Conservation (phyloP, 2,797 vertebrate genomes). For the Erethizon dorsatum region DNA sequence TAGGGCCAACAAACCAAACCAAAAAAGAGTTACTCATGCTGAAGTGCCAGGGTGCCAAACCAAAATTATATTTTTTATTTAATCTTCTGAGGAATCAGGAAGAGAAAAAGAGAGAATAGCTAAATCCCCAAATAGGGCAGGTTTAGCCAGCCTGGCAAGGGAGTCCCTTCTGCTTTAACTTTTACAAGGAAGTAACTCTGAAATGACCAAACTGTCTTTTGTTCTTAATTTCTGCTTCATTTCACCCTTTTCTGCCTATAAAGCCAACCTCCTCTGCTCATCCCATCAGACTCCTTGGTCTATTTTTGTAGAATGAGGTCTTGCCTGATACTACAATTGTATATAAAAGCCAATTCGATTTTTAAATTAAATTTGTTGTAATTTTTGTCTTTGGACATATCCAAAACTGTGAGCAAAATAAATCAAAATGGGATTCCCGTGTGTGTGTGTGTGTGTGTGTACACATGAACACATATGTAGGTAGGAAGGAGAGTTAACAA, state of each 20-base stretch:
- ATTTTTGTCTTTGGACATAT: not conserved
- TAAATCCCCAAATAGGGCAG: not conserved
- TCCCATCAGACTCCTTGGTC: not conserved
- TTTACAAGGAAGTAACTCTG: not conserved
- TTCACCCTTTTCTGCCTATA: not conserved
- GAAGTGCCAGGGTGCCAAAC: not conserved
- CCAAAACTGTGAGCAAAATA: slow-evolving; percentile 11
- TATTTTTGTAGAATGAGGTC: not conserved
- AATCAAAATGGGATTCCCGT: not conserved
- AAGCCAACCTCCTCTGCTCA: too few species aligned
- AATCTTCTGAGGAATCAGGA: not conserved
- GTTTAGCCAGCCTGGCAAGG: not conserved
- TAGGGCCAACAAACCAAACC: not conserved
- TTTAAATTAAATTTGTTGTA: not conserved
- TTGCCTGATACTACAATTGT: not conserved
- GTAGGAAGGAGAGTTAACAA: not conserved
- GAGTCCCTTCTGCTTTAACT: not conserved
- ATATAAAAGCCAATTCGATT: not conserved
- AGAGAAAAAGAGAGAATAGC: not conserved
- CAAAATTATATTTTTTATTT: not conserved
- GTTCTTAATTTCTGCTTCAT: not conserved
- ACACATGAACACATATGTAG: not conserved
- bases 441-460: not conserved
- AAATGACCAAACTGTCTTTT: not conserved
- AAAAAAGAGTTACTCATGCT: not conserved